Evolutionary conservation across 2,888 invertebrate species (phyloP).

Genomic region (Laspeyria flexula): DNA sequence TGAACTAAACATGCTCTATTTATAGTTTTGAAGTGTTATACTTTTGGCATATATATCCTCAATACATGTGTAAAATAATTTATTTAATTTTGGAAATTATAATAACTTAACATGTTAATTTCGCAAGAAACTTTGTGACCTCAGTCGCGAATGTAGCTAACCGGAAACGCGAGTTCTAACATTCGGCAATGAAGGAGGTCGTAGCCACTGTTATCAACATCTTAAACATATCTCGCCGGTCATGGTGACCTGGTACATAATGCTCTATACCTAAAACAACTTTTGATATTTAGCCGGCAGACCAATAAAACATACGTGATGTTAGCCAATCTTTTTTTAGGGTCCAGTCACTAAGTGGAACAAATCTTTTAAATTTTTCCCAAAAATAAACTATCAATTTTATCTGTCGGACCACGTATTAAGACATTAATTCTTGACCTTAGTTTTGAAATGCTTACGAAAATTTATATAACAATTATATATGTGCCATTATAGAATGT

Average conservation of each 20-base stretch:
- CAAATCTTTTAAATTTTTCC: constrained; percentile 18
- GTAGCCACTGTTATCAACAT: constrained; percentile 73
- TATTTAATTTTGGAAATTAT: no score
- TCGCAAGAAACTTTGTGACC: constrained; percentile 37
- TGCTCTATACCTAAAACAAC: constrained; percentile 61
- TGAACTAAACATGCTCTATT: no score
- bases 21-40: no score
- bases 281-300: constrained; percentile 74
- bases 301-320: constrained; percentile 63
- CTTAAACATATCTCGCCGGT: constrained; percentile 64
- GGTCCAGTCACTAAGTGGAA: constrained; percentile 30
- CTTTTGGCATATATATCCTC: no score
- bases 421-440: constrained; percentile 9
- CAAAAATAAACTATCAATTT: neutral
- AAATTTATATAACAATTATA: constrained; percentile 22
- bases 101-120: no score
- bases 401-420: neutral
- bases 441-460: constrained; percentile 16
- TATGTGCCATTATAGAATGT: constrained; percentile 18
- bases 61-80: no score
- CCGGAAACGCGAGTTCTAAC: constrained; percentile 66
- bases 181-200: constrained; percentile 76
- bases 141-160: constrained; percentile 59
- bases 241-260: constrained; percentile 69
- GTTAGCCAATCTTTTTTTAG: constrained; percentile 40